Base-by-base conservation (phyloP, 2,797 vertebrate genomes). In the Premnoplex brunnescens region DNA sequence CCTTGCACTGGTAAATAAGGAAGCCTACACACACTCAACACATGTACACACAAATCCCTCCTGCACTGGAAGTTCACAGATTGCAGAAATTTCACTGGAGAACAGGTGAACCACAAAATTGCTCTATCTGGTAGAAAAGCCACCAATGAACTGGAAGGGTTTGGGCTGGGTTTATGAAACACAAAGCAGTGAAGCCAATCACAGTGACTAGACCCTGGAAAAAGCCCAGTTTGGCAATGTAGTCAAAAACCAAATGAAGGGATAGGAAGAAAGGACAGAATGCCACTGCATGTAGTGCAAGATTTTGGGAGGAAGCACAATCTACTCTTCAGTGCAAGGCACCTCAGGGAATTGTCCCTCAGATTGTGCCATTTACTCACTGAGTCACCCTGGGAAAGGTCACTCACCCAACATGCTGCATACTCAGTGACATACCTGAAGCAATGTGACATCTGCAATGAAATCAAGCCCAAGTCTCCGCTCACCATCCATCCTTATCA, bases 241-340 rank as follows among this genome's bases (percentile, higher is more conserved):
- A 79, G 73, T 49, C 7, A 90, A 69, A 93, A 92, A 88, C 2
- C 46, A 92, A 92, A 67, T 0, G 22, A 95, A 81, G 51, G 68
- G 19, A 72, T 37, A 78, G 58, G 55, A 96, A 96, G 86, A 95
- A 81, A 48, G 68, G 19, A 72, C 34, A 78, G 58, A 52, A 96
- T 96, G 86, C 48, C 79, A 86, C 67, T 54, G 66, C 39, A 81
- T 43, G 44, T 60, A 69, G 15, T 27, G n/a, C 21, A 59, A 56
- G 74, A 46, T 66, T 84, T 56, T 28, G 27, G 23, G 30, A 89
- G 28, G 22, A 63, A 73, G 32, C 43, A 49, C 5, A 21, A 22
- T 32, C 32, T 83, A 41, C 43, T 77, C n/a, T 48, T 85, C 62
- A 91, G 68, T 0, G 0, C 20, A 74, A 41, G 46, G 24, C 37